Conservation (phyloP, 2,797 vertebrate species). For the Typhlichthys eigenmanni region DNA sequence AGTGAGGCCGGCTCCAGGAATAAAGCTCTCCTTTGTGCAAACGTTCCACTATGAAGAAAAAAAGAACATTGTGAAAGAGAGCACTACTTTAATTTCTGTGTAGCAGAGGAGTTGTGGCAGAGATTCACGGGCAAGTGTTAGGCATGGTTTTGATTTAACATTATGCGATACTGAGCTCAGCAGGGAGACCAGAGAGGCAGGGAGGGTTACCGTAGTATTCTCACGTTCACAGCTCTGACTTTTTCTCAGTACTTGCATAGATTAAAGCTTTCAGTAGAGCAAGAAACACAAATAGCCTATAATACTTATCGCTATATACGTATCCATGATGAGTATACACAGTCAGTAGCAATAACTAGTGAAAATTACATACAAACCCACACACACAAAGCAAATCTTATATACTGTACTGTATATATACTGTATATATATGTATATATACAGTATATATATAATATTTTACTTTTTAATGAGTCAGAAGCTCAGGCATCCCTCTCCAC, state of each 20-base stretch:
- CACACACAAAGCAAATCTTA: no score
- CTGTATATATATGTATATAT: no score
- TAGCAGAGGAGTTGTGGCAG: constrained; percentile 31
- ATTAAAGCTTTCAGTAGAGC: constrained; percentile 26
- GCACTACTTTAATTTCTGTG: constrained; percentile 41
- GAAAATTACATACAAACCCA: no score
- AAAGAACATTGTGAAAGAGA: constrained; percentile 26
- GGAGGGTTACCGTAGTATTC: constrained; percentile 44
- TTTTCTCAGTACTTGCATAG: constrained; percentile 43
- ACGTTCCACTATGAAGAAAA: constrained; percentile 48
- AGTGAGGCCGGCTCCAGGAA: constrained; percentile 39
- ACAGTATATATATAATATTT: no score
- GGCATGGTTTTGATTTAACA: constrained; percentile 65
- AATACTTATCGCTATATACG: no score
- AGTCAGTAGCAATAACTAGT: no score
- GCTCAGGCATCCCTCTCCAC: not conserved
- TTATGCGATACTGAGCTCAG: constrained; percentile 47
- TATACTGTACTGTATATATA: no score
- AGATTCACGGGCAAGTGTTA: constrained; percentile 41
- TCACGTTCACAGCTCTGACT: constrained; percentile 44
- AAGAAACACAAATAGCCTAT: not conserved
- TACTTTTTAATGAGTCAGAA: not conserved
- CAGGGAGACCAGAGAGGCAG: not conserved
- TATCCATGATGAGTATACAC: no score
- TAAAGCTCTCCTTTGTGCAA: constrained; percentile 56